Evolutionary conservation across 2,113 vertebrate species (phyloP).

Genomic region (Cephalopholis sonnerati): DNA sequence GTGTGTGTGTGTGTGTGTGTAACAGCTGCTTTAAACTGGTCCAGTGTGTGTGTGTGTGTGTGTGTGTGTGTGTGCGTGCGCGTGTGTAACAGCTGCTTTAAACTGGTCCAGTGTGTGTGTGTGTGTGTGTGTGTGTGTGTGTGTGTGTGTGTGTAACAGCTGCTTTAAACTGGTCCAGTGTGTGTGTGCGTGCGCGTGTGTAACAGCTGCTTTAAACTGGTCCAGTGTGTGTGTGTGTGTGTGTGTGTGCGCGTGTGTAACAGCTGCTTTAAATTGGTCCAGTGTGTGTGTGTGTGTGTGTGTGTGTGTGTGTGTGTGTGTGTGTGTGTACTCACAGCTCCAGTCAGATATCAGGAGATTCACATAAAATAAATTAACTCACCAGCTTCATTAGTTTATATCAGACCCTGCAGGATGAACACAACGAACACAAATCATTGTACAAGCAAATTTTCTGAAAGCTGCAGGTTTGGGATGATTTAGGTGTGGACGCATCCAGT

Average conservation of each 20-base stretch:
- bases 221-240: background rate
- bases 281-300: background rate
- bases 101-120: constrained; percentile 1
- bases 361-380: background rate
- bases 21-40: background rate
- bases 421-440: no score
- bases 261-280: no score
- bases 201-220: no score
- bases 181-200: constrained; percentile 6
- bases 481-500: no score
- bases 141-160: constrained; percentile 7
- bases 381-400: no score
- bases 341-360: background rate
- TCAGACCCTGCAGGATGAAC: no score
- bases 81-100: no score
- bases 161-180: no score
- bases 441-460: no score
- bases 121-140: background rate
- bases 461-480: no score
- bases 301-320: constrained; percentile 13
- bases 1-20: constrained; percentile 1
- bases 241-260: background rate
- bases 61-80: background rate
- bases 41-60: background rate
- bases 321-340: background rate